These are phyloP conservation scores for Baronia brevicornis DNA, from an alignment of 2,888 invertebrate genomes.

Conservation along the genomic window DNA sequence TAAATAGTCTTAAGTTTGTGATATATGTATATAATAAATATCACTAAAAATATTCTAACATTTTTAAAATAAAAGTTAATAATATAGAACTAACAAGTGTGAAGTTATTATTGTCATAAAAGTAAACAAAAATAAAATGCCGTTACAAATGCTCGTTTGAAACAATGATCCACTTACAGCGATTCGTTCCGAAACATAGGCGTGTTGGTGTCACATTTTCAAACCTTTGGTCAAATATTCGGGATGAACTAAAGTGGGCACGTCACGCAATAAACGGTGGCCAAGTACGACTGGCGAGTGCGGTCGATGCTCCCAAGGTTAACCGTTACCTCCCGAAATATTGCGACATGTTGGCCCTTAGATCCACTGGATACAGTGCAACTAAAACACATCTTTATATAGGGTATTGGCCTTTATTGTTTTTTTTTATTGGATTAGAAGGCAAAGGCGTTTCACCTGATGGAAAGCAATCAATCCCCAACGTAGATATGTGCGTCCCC, in stretches of 20 bases:
- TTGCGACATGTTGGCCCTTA: conserved; percentile 48
- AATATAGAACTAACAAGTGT: no score
- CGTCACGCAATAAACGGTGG: conserved; percentile 45
- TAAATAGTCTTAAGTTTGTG: no score
- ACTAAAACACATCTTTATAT: conserved; percentile 27
- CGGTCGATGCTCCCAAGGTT: conserved; percentile 49
- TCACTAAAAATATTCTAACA: no score
- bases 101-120: no score
- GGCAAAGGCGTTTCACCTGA: no score
- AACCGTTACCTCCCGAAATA: conserved; percentile 70
- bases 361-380: conserved; percentile 13
- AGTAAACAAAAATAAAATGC: no score
- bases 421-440: no score
- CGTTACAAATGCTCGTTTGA: no score
- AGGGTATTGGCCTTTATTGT: conserved; percentile 32
- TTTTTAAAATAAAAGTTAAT: no score
- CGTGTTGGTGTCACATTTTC: conserved; percentile 22
- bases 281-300: conserved; percentile 45
- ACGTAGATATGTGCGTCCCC: no score
- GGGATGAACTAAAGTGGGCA: conserved; percentile 27
- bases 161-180: conserved; percentile 8
- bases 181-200: neutral
- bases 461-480: no score
- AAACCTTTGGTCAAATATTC: conserved; percentile 21
- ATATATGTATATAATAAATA: no score